Base-by-base conservation (phyloP, 2,888 invertebrate species). In the Dorcus parallelipipedus region DNA sequence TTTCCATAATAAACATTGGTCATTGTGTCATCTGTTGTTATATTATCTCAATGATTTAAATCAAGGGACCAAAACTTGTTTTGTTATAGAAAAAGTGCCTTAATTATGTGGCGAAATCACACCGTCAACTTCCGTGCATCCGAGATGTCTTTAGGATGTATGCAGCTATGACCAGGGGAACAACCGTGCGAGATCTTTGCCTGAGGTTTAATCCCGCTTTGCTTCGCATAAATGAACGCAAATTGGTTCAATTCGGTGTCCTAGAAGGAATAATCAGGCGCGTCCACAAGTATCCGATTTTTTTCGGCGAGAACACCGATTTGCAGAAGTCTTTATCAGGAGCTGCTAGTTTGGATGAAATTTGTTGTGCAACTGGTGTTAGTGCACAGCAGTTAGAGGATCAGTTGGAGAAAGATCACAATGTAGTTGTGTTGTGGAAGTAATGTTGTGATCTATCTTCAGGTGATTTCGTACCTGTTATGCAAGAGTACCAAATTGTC, bases 191-290 rank as follows among this genome's bases (percentile, higher is more conserved):
- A 63, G 88, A 89, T 64, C 78, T 90, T 6, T 91, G 90, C 70
- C 75, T 85, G 56, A 80, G 89, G 40, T 81, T 83, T 58, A 89
- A 89, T 75, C 91, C 93, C 4, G 86, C 88, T 65, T 84, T 84
- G 64, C 79, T 90, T 49, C 85, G 87, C 67, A 88, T 93, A 68
- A 89, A 92, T 72, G 91, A 91, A 79, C 81, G 91, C 65, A 89
- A 89, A 71, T 82, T 95, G 49, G 89, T 95, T 52, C 90, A 94
- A 67, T 95, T 93, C 76, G 95, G 94, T 1, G 81, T 94, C n/a
- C 83, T 94, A 4, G 89, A 93, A 73, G 91, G 91, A 0, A 81
- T 94, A 5, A 91, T 96, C 57, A 81, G 92, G 38, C 81, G 92
- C 64, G 85, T 95, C 0, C 88, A 93, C 69, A 92, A 92, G 63